Evolutionary conservation across 2,797 vertebrate species (phyloP), one percentile per base, ranked within the genome.

Genomic region (Vultur gryphus): DNA sequence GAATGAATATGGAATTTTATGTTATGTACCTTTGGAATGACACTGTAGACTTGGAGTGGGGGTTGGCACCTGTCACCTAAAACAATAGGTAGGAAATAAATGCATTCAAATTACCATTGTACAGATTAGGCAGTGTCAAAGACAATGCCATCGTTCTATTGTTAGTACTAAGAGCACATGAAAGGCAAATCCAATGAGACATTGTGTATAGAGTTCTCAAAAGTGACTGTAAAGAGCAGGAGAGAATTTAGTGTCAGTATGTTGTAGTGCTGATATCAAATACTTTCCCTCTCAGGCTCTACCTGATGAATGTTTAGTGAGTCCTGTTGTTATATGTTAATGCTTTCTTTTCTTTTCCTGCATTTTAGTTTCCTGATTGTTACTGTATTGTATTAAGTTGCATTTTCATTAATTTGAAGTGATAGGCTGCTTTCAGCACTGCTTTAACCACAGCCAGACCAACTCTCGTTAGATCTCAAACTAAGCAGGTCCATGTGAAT

Each of bases 121-220:
- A 71, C 76, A 90, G 75, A 91, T 80, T 71, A 94, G 65, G 65
- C 57, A 87, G 67, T 46, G 83, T 66, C 79, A 87, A 73, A 93
- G 75, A 90, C 55, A 96, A 91, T 89, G 67, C 12, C 73, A 33
- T 91, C 67, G 71, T 85, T 95, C 80, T 62, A 52, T 72, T 88
- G 33, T 88, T 91, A 79, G 25, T 37, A 41, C 66, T 83, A 92
- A 90, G 54, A 92, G 58, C 61, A 37, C 49, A 80, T 35, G 89
- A 86, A 96, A 84, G 77, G 91, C 29, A 94, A 81, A 90, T 91
- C 55, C 81, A 87, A 39, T 67, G 94, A 93, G 89, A 89, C 54
- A 31, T 43, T 80, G 69, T 79, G 31, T 24, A 88, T n/a, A 70
- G 46, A 87, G 54, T 43, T 91, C 89, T 96, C 73, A 73, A 87